Evolutionary conservation across 1,140 invertebrate species (phyloP), one percentile per base, ranked within the genome.

Genomic region (Triops cancriformis): DNA sequence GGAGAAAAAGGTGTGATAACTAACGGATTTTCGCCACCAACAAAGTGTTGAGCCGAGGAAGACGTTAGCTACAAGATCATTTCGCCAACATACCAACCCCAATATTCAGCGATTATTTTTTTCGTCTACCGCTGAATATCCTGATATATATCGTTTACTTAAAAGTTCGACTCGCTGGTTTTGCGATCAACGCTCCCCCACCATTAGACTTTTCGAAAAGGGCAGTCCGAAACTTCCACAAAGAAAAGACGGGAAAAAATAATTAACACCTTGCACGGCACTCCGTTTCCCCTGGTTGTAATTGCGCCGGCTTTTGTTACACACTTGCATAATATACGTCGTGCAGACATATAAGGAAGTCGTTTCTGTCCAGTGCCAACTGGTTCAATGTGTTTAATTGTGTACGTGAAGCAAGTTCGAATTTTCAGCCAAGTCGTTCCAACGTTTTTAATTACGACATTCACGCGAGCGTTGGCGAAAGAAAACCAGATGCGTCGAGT

Each of bases 371-470:
- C 23, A 64, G 51, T 23, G 14, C 51, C 18, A 64, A 64, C 51
- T 64, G 51, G 51, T 64, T 64, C 18, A 64, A 5, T 64, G 51
- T 64, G 51, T 64, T 64, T 64, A 64, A 64, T 64, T 64, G 51
- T 14, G 14, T 64, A 64, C 14, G 51, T 64, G n/a, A 12, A n/a
- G 14, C 18, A 64, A 64, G 51, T 23, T 64, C 18, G 14, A 64
- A 1, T 64, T 64, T 23, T 64, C 51, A 64, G 51, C 18, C 51
- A 64, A 64, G 51, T 10, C 51, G 51, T 23, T 64, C 2, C 18
- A 64, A 23, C 9, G 18, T 6, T 64, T 64, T 64, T 64, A 64
- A 64, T 64, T 64, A 23, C 23, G 14, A 6, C 51, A 14, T 12
- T 64, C 51, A 64, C 23, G 51, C 51, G 7, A 64, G 23, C 18